A percentile compares a stretch with the other conserved stretches of the same genome.
phyloP scores from a whole-genome alignment of 2,888 invertebrate genomes.

The Euzetes globulus region DNA sequence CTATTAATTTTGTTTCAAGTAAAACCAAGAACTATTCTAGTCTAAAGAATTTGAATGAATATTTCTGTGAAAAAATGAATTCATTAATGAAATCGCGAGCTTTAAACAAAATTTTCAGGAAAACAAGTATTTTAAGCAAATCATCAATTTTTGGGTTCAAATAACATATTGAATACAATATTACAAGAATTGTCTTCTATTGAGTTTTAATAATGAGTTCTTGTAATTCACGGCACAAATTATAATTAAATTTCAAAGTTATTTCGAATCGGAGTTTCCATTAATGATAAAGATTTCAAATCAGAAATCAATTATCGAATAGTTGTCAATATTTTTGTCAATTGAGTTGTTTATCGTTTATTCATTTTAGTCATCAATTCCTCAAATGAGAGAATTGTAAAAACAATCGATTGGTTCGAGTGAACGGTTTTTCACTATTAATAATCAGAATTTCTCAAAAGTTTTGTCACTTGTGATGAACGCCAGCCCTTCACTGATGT shows the following conservation, averaged over 20 bases:
- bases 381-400: not conserved
- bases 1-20: no score
- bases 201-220: not conserved
- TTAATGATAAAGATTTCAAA: not conserved
- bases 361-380: not conserved
- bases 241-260: not conserved
- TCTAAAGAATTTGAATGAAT: no score
- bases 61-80: not conserved
- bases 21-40: no score
- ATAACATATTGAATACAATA: no score
- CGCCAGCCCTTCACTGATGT: constrained; percentile 16
- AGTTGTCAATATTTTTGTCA: constrained; percentile 5
- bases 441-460: not conserved
- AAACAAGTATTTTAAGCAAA: no score
- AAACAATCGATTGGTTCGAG: not conserved
- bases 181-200: not conserved
- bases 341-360: not conserved
- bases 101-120: not conserved
- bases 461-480: constrained; percentile 7
- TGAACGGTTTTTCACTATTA: not conserved
- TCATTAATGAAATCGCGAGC: not conserved
- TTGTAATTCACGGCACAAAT: constrained; percentile 6
- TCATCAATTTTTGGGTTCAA: no score
- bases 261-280: constrained; percentile 2
- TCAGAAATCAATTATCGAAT: not conserved